phyloP scores from a whole-genome alignment of 2,888 invertebrate species.

The Thyatira batis region DNA sequence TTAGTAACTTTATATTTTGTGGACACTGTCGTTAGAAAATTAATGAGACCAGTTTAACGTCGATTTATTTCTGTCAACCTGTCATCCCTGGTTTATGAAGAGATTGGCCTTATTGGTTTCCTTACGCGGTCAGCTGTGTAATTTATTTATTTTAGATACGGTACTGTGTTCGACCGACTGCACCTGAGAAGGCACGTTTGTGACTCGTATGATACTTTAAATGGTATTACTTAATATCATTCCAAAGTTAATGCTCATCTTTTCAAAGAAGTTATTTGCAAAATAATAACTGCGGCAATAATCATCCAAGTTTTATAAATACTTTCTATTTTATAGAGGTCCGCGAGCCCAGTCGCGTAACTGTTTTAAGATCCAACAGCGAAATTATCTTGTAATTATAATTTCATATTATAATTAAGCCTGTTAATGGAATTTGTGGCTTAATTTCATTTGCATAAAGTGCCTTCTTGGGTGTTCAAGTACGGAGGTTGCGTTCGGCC shows the following conservation, averaged over 20 bases:
- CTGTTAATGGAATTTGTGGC: slow-evolving; percentile 68
- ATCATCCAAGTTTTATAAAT: slow-evolving; percentile 59
- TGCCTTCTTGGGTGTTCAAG: slow-evolving; percentile 68
- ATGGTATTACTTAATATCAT: slow-evolving; percentile 77
- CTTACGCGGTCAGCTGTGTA: slow-evolving; percentile 65
- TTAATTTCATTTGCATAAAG: slow-evolving; percentile 71
- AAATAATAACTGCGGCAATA: slow-evolving; percentile 47
- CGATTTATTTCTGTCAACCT: slow-evolving; percentile 66
- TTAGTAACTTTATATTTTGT: slow-evolving; percentile 67
- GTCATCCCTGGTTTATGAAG: slow-evolving; percentile 59
- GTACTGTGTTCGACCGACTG: slow-evolving; percentile 37
- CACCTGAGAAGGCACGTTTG: slow-evolving; percentile 38
- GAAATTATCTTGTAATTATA: slow-evolving; percentile 80
- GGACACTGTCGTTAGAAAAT: slow-evolving; percentile 75
- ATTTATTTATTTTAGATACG: slow-evolving; percentile 62
- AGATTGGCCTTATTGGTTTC: slow-evolving; percentile 74
- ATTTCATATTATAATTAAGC: slow-evolving; percentile 73
- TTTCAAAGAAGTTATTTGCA: slow-evolving; percentile 46
- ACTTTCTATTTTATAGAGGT: slow-evolving; percentile 69
- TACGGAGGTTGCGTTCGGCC: slow-evolving; percentile 52
- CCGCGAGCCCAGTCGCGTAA: slow-evolving; percentile 63
- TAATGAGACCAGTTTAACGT: slow-evolving; percentile 75
- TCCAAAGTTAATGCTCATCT: slow-evolving; percentile 61
- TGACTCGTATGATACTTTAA: slow-evolving; percentile 56
- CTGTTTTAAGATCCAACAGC: slow-evolving; percentile 73